phyloP scores from a whole-genome alignment of 2,113 vertebrate species.

The Ellobius talpinus region DNA sequence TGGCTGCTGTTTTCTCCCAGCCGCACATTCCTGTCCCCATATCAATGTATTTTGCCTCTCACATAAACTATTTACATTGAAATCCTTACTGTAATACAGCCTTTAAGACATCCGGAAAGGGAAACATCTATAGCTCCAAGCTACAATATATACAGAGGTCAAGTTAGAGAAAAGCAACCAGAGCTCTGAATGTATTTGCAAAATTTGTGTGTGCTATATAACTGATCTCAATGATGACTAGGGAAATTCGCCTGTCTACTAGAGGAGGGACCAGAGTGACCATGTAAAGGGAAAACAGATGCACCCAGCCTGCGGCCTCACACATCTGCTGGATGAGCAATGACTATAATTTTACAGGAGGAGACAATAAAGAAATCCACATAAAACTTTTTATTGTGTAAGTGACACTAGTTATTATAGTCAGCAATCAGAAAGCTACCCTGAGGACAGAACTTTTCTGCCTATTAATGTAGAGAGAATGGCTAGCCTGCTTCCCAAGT shows the following conservation, averaged over 20 bases:
- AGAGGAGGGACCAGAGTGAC: conserved; percentile 65
- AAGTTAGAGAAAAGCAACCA: conserved; percentile 3
- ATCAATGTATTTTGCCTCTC: background rate
- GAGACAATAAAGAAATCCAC: conserved; percentile 83
- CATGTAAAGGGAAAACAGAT: conserved; percentile 78
- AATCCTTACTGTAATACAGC: background rate
- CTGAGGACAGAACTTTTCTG: conserved; percentile 76
- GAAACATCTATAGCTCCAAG: background rate
- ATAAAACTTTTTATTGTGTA: conserved; percentile 87
- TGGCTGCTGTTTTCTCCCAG: background rate
- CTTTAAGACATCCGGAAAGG: background rate
- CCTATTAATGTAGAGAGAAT: conserved; percentile 79
- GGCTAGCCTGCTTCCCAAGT: conserved; percentile 65
- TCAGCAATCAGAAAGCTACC: conserved; percentile 83
- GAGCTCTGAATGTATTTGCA: conserved; percentile 57
- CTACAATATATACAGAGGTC: conserved; percentile 5
- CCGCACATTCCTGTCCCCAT: background rate
- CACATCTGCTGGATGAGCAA: conserved; percentile 80
- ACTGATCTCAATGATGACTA: conserved; percentile 42
- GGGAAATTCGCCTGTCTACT: conserved; percentile 78
- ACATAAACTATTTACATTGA: background rate
- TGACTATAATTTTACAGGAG: conserved; percentile 82
- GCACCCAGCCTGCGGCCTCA: conserved; percentile 78
- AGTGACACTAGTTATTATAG: conserved; percentile 85
- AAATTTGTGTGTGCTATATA: conserved; percentile 63